Evolutionary conservation across 1,140 invertebrate genomes (phyloP).

Genomic region (Propsilocerus akamusi): DNA sequence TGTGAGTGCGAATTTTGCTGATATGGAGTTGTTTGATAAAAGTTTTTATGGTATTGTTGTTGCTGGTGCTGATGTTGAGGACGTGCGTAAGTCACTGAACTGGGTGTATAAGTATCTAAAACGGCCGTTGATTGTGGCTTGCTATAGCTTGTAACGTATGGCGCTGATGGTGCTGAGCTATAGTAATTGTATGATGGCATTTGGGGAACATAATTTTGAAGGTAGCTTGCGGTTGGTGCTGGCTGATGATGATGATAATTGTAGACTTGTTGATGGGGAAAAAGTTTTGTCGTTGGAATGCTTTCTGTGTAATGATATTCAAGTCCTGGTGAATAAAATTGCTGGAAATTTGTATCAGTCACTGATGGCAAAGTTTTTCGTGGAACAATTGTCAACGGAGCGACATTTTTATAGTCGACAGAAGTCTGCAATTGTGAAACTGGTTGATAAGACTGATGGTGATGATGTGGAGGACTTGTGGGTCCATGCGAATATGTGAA

Average conservation of each 20-base stretch:
- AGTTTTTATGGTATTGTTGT: neutral
- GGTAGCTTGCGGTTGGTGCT: neutral
- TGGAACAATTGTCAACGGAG: neutral
- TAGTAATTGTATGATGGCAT: neutral
- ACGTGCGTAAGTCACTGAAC: slow-evolving; percentile 14
- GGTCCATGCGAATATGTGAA: neutral
- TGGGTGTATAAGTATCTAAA: slow-evolving; percentile 19
- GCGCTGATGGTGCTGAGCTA: neutral
- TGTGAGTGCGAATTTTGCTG: neutral
- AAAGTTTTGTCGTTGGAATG: neutral
- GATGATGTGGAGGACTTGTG: neutral
- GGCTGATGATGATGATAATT: neutral
- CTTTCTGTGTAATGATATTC: neutral
- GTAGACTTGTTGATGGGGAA: neutral
- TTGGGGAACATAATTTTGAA: neutral
- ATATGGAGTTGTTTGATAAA: slow-evolving; percentile 9
- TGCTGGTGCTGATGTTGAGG: neutral
- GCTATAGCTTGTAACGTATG: neutral
- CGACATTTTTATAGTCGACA: neutral
- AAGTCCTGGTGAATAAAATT: neutral
- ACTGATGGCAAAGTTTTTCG: neutral
- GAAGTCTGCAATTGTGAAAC: neutral
- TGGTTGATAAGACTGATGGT: neutral
- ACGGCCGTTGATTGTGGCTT: neutral
- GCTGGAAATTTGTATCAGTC: neutral